Evolutionary conservation across 2,888 invertebrate species (phyloP), one percentile per base, ranked within the genome.

Genomic region (Morpho helenor): DNA sequence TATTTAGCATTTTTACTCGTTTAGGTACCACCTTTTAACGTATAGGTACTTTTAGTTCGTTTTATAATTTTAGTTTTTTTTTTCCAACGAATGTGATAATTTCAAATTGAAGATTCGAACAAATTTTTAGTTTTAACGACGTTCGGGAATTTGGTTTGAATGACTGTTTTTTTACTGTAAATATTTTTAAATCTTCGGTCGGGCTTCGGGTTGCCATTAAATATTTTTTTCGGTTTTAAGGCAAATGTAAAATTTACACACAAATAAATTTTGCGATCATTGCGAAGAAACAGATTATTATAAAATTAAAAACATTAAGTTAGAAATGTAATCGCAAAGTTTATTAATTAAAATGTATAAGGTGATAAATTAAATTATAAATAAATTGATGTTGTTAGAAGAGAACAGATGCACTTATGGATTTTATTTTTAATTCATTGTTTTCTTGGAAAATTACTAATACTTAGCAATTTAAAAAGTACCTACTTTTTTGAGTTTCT

Each of bases 131-230:
- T 56, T 57, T 53, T 59, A 56, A 62, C 56, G 45, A 59, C 59
- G 52, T 60, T 58, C 52, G 58, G 46, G 50, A 52, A 56, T 47
- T 50, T 59, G 54, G 54, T 54, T 54, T 54, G 54, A 54, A 57
- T 62, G 57, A 71, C 67, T 71, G 67, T 64, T 68, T 68, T 69
- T 70, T 70, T 68, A 67, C 66, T 73, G 67, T 70, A 67, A 67
- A 66, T 70, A 66, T 66, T 59, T 60, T 60, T 43, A 10, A 60
- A 40, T 44, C 55, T 57, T 57, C 68, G 66, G 69, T 68, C 68
- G 77, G 79, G 78, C 77, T 75, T 76, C 69, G 77, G 80, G 79
- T 78, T 78, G 81, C 79, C 78, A 77, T 80, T 65, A 60, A 54
- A 59, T 63, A 60, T 60, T 57, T 9, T 52, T 46, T 45, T 57